Conservation (phyloP, 2,797 vertebrate species). For the Lindbergichthys nudifrons region DNA sequence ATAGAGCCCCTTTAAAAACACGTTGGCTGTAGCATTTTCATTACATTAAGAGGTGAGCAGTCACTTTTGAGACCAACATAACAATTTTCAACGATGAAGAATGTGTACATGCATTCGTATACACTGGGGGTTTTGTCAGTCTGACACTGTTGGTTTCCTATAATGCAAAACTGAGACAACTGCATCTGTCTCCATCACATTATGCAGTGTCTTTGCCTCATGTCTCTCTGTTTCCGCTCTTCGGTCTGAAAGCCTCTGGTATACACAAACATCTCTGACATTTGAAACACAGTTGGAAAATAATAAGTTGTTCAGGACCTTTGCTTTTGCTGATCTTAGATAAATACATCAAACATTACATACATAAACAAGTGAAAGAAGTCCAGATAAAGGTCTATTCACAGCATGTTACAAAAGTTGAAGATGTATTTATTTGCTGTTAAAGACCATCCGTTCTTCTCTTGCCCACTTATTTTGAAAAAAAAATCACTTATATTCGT, state of each 20-base stretch:
- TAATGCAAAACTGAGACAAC: neutral
- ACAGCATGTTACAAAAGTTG: neutral
- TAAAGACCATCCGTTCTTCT: constrained; percentile 6
- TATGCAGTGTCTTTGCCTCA: neutral
- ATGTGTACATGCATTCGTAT: neutral
- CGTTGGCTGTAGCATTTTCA: constrained; percentile 24
- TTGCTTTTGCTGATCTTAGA: neutral
- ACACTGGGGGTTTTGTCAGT: neutral
- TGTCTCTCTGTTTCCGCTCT: too few relatives aligned
- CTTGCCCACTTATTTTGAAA: neutral
- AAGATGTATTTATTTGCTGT: constrained; percentile 1
- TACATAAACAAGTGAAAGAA: neutral
- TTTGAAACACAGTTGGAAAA: neutral
- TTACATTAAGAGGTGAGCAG: constrained; percentile 43
- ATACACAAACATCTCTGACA: neutral
- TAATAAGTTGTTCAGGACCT: constrained; percentile 4
- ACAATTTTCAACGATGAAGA: constrained; percentile 3
- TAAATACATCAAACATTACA: neutral
- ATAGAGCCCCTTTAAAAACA: neutral
- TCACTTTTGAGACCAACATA: constrained; percentile 28
- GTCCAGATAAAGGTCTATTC: neutral
- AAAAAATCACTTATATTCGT: constrained; percentile 16
- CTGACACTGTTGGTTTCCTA: neutral
- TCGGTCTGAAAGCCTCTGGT: neutral
- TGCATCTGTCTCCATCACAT: neutral